Percentiles rank a stretch among this genome's conserved stretches.
Evolutionary conservation across 2,888 invertebrate species (phyloP).

Genomic region (Cryptus armator): DNA sequence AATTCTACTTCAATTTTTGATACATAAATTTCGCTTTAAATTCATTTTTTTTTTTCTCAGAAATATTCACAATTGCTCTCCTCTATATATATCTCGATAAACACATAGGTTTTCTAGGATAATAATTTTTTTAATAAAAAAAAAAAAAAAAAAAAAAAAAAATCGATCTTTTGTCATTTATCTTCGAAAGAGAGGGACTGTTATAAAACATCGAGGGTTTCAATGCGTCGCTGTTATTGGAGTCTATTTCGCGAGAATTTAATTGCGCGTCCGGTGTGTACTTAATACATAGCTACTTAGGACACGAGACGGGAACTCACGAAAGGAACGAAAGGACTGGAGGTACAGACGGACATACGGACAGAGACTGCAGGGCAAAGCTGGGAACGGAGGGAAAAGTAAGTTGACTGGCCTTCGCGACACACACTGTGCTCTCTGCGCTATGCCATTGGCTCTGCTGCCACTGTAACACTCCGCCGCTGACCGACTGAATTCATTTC

Average conservation of each 20-base stretch:
- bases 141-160: too few relatives aligned
- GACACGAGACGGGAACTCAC: conserved; percentile 51
- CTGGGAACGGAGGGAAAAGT: conserved; percentile 79
- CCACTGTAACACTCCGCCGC: conserved; percentile 51
- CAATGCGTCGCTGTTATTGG: conserved; percentile 5
- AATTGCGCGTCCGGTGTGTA: conserved; percentile 62
- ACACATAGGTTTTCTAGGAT: conserved; percentile 19
- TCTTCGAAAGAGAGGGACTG: not conserved
- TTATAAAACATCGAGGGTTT: not conserved
- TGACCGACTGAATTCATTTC: conserved; percentile 67
- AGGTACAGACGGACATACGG: conserved; percentile 46
- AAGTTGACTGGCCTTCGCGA: conserved; percentile 81
- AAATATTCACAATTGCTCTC: too few relatives aligned
- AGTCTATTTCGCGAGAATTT: conserved; percentile 30
- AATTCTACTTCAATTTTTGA: too few relatives aligned
- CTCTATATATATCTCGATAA: not conserved
- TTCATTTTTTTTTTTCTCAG: too few relatives aligned
- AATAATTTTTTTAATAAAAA: too few relatives aligned
- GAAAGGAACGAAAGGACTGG: conserved; percentile 64
- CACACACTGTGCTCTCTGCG: conserved; percentile 67
- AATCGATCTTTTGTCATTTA: conserved; percentile 8
- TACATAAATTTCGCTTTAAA: too few relatives aligned
- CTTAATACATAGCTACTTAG: conserved; percentile 52
- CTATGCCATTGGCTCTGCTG: conserved; percentile 44
- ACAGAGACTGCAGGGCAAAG: conserved; percentile 66